phyloP scores from a whole-genome alignment of 2,797 vertebrate genomes.

The Crocidura indochinensis region DNA sequence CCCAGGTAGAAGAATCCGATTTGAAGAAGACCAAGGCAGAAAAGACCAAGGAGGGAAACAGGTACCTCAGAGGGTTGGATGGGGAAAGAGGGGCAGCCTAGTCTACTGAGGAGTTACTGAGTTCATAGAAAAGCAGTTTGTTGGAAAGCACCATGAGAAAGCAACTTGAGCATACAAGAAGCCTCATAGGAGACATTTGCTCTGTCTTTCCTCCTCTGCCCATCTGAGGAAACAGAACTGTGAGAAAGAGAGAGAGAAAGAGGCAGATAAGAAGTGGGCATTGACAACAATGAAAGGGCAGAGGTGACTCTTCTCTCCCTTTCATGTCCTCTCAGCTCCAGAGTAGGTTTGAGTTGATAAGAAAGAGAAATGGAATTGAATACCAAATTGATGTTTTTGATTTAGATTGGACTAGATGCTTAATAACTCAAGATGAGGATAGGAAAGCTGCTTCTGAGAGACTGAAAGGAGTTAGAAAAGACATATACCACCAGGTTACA shows the following conservation, averaged over 20 bases:
- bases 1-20: background rate
- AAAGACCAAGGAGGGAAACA: background rate
- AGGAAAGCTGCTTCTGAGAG: background rate
- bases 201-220: too few relatives aligned
- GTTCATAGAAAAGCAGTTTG: background rate
- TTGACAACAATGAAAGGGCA: background rate
- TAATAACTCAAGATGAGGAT: background rate
- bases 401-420: background rate
- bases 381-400: background rate
- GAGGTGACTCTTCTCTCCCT: accelerated
- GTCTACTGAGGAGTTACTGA: background rate
- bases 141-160: background rate
- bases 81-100: background rate
- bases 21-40: background rate
- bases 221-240: background rate
- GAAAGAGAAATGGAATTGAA: background rate
- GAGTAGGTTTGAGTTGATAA: background rate
- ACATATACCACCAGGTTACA: background rate
- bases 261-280: accelerated
- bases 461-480: background rate
- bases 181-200: background rate
- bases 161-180: background rate
- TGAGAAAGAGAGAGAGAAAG: too few relatives aligned
- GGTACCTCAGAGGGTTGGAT: background rate
- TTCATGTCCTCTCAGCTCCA: background rate